Percentiles rank a stretch among this genome's conserved stretches.
phyloP scores from a whole-genome alignment of 2,113 vertebrate genomes.

The Cottus gobio region DNA sequence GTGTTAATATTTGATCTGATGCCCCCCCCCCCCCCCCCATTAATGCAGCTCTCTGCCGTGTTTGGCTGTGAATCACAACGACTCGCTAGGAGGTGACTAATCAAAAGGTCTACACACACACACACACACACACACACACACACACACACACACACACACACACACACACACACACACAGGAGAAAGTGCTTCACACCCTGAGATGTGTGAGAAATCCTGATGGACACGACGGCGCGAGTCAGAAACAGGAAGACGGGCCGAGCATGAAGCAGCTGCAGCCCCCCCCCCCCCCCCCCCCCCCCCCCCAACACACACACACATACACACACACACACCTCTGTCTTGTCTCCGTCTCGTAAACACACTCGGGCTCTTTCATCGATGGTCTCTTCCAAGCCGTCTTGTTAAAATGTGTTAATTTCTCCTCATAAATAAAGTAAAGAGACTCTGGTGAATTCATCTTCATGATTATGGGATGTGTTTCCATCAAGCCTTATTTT shows the following conservation, averaged over 20 bases:
- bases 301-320: too few relatives aligned
- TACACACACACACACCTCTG: background rate
- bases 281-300: too few relatives aligned
- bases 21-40: background rate
- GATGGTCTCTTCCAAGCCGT: conserved; percentile 44
- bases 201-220: conserved; percentile 64
- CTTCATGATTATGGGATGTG: conserved; percentile 27
- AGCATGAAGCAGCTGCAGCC: conserved; percentile 69
- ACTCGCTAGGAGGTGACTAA: conserved; percentile 46
- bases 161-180: background rate
- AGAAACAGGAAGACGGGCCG: conserved; percentile 57
- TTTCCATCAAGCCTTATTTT: conserved; percentile 7
- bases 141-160: background rate
- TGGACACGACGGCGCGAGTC: conserved; percentile 49
- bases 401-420: conserved; percentile 40
- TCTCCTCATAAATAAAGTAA: conserved; percentile 38
- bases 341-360: conserved; percentile 45
- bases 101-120: conserved; percentile 20
- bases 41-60: conserved; percentile 12
- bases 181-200: conserved; percentile 33
- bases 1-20: conserved; percentile 17
- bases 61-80: conserved; percentile 21
- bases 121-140: too few relatives aligned
- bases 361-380: conserved; percentile 35
- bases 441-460: conserved; percentile 19